Base-by-base conservation (phyloP, 2,113 vertebrate genomes). In the Pangasianodon hypophthalmus region DNA sequence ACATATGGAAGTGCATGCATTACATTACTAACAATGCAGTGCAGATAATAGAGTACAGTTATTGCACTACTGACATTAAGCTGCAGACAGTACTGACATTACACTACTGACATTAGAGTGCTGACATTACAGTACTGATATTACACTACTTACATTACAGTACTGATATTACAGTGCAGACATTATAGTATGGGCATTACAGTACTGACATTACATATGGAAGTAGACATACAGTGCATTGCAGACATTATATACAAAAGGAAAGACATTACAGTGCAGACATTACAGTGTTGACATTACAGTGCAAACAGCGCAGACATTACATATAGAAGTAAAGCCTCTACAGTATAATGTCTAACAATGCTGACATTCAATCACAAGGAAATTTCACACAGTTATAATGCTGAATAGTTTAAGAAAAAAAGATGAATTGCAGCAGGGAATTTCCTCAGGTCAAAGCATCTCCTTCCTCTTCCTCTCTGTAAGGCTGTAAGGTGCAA, bases 391-490 rank as follows among this genome's bases (percentile, higher is more conserved):
- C 67, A 48, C 77, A 37, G 62, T 58, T 56, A 46, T 56, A 10
- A 50, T 79, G 82, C 37, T 62, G 44, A 26, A 88, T 71, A 71
- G 67, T 80, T 29, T n/a, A 10, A 62, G 44, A 83, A 8, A 87
- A n/a, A 62, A 14, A 73, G 50, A 84, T 88, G 26, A 90, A 90
- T 86, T 89, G 75, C 85, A 90, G 86, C 86, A 88, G 92, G 94
- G 93, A 92, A 90, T 95, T 95, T 95, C 93, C 94, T 92, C 41
- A 86, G 88, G 91, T 84, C 71, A 84, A 88, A 92, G 90, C 67
- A 67, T 81, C 29, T 88, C 80, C 46, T 92, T 93, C 90, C 88
- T 71, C 87, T 92, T 94, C 92, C 90, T 90, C 75, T 92, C 32
- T 86, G 44, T 91, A 81, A 50, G 86, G 56, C 32, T 86, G 44